Conservation (phyloP, 2,888 invertebrate genomes). For the Helobdella robusta region DNA sequence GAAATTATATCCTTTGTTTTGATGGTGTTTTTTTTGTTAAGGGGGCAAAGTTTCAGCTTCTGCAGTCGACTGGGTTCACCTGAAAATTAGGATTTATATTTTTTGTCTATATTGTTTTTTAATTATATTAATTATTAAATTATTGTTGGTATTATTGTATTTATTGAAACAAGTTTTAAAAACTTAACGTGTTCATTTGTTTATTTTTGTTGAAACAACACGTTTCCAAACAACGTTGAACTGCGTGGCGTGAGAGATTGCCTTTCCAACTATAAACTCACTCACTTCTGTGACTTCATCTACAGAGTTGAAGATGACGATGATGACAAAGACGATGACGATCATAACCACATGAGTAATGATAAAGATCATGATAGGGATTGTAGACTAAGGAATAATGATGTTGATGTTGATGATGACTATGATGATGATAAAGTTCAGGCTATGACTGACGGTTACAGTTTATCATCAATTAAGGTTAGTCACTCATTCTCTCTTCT, state of each 20-base stretch:
- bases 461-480: constrained; percentile 14
- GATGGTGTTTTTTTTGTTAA: no score
- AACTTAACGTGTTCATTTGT: no score
- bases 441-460: constrained; percentile 18
- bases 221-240: constrained; percentile 12
- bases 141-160: no score
- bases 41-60: no score
- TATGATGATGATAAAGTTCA: constrained; percentile 16
- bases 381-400: no score
- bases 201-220: no score
- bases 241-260: constrained; percentile 17
- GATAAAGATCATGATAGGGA: background rate
- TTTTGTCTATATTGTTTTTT: background rate
- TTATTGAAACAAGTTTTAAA: no score
- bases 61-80: no score
- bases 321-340: background rate
- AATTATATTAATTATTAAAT: background rate
- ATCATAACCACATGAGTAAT: no score
- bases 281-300: constrained; percentile 14
- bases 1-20: constrained; percentile 37
- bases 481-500: background rate
- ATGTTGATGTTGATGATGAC: background rate
- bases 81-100: no score
- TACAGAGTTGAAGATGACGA: background rate
- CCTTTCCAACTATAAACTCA: background rate